Conservation (phyloP, 2,888 invertebrate genomes). For the Chaitophorus viminalis region DNA sequence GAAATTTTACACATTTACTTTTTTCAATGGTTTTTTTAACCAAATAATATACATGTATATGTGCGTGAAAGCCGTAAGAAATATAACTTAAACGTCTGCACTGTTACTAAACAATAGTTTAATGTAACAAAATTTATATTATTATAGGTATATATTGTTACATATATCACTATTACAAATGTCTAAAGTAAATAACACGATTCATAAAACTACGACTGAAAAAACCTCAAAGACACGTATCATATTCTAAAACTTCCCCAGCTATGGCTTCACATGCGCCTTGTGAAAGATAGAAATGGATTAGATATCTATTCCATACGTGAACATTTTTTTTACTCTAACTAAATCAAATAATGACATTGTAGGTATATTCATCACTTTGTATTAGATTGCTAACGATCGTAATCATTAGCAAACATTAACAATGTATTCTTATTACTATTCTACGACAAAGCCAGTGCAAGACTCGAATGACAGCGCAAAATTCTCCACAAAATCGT, state of each 20-base stretch:
- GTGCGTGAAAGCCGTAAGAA: neutral
- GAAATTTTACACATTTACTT: neutral
- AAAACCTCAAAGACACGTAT: neutral
- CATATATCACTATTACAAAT: neutral
- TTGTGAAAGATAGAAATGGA: neutral
- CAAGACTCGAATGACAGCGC: neutral
- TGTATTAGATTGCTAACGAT: conserved; percentile 28
- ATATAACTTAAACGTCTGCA: neutral
- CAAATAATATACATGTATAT: neutral
- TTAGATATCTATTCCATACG: conserved; percentile 13
- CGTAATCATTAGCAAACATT: conserved; percentile 23
- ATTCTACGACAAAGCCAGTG: neutral
- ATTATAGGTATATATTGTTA: neutral
- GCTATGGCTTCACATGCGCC: neutral
- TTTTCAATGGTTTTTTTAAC: neutral
- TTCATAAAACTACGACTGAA: neutral
- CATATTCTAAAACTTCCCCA: neutral
- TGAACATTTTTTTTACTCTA: conserved; percentile 25
- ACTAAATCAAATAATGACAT: conserved; percentile 20
- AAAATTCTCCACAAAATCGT: neutral
- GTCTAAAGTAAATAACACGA: neutral
- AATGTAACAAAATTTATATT: neutral
- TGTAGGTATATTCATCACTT: neutral
- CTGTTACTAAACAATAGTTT: neutral
- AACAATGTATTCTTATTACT: neutral